A percentile compares a stretch with the other conserved stretches of the same genome.
phyloP scores from a whole-genome alignment of 2,888 invertebrate genomes.

The Thysanoteuthis rhombus region DNA sequence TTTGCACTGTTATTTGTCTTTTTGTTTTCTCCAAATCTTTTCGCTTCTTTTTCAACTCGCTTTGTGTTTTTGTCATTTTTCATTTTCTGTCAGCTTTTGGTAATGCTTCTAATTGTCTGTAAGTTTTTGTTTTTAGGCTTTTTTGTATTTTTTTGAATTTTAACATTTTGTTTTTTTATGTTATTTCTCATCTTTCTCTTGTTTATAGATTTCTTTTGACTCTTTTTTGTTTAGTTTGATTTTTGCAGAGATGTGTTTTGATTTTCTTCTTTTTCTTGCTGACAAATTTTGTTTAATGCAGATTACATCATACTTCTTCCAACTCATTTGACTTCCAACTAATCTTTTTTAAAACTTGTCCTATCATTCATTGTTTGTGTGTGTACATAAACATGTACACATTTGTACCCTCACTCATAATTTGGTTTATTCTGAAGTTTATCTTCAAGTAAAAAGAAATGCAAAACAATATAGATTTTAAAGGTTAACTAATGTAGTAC shows the following conservation, averaged over 20 bases:
- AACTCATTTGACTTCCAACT: not conserved
- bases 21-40: not conserved
- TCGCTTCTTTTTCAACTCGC: not conserved
- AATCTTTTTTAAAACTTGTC: not conserved
- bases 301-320: not conserved
- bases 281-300: not conserved
- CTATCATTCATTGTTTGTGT: not conserved
- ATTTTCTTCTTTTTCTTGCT: not conserved
- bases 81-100: not conserved
- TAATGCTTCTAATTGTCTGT: not conserved
- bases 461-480: no score
- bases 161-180: not conserved
- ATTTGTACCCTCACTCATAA: no score
- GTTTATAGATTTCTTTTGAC: no score
- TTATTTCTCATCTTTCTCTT: no score
- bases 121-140: not conserved
- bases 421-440: no score
- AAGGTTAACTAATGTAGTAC: no score
- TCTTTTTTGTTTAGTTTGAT: not conserved
- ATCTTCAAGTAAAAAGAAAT: no score
- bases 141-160: not conserved
- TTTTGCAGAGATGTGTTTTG: not conserved
- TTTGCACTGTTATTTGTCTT: not conserved
- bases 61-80: not conserved
- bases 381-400: no score